A percentile compares a stretch with the other conserved stretches of the same genome.
These are phyloP conservation scores for Tribolium madens DNA, from an alignment of 1,140 invertebrate genomes.

Conservation along the genomic window DNA sequence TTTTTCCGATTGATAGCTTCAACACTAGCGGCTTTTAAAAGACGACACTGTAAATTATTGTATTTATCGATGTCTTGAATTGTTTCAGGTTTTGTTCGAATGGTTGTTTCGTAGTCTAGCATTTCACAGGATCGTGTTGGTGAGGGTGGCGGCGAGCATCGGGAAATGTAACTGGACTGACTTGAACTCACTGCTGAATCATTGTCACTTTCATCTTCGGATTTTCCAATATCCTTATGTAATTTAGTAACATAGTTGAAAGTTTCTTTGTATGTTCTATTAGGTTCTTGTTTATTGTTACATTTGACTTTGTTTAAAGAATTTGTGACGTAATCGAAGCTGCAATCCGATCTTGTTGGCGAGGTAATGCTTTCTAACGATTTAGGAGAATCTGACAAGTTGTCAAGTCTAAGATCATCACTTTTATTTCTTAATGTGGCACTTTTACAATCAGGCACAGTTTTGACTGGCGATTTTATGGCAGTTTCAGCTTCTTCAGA, in stretches of 20 bases:
- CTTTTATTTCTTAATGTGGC: slow-evolving; percentile 39
- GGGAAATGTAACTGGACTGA: slow-evolving; percentile 78
- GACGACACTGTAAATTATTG: slow-evolving; percentile 67
- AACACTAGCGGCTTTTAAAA: slow-evolving; percentile 82
- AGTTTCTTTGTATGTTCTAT: slow-evolving; percentile 38
- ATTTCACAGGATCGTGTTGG: slow-evolving; percentile 59
- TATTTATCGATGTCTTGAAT: slow-evolving; percentile 12
- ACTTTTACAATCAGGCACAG: slow-evolving; percentile 9
- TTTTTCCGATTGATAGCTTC: slow-evolving; percentile 88
- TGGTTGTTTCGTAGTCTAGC: slow-evolving; percentile 38
- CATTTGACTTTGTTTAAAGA: slow-evolving; percentile 60
- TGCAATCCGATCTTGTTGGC: slow-evolving; percentile 69
- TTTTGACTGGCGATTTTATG: slow-evolving; percentile 21
- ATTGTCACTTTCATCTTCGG: slow-evolving; percentile 82
- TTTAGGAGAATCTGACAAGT: slow-evolving; percentile 66
- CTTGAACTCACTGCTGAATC: slow-evolving; percentile 88
- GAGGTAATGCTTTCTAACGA: slow-evolving; percentile 74
- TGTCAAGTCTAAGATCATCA: slow-evolving; percentile 46
- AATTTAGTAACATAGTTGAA: slow-evolving; percentile 6
- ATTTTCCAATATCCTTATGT: slow-evolving; percentile 55
- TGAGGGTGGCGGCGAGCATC: slow-evolving; percentile 74
- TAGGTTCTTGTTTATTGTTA: slow-evolving; percentile 17
- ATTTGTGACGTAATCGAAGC: slow-evolving; percentile 66
- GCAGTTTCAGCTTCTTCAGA: slow-evolving; percentile 4
- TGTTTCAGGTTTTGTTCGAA: slow-evolving; percentile 1